Percentiles rank a stretch among this genome's conserved stretches.
Evolutionary conservation across 2,113 vertebrate species (phyloP).

Genomic region (Sarotherodon lohbergeri): DNA sequence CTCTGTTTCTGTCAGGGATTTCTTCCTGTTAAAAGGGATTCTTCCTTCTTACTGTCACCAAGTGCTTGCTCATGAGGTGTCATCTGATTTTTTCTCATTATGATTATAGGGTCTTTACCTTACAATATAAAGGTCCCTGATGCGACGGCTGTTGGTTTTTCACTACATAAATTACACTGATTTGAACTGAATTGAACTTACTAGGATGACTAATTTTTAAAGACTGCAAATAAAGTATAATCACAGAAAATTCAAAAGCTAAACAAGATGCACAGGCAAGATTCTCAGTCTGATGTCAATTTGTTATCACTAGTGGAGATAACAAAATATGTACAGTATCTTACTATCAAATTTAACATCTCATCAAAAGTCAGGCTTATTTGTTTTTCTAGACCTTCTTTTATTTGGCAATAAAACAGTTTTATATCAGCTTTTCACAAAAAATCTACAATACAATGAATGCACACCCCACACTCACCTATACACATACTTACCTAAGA

Average conservation of each 20-base stretch:
- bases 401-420: background rate
- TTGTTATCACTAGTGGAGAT: background rate
- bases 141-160: background rate
- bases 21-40: background rate
- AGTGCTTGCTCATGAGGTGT: background rate
- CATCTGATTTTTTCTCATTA: background rate
- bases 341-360: background rate
- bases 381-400: background rate
- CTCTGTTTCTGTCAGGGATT: background rate
- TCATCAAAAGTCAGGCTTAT: background rate
- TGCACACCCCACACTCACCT: background rate
- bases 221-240: background rate
- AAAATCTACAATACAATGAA: background rate
- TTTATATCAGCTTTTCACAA: background rate
- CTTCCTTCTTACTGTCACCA: background rate
- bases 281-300: background rate
- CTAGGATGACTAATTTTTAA: background rate
- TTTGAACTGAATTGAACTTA: background rate
- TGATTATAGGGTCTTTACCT: background rate
- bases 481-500: slow-evolving; percentile 62
- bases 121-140: background rate
- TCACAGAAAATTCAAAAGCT: background rate
- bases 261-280: background rate
- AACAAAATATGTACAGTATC: background rate
- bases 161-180: background rate